A percentile compares a stretch with the other conserved stretches of the same genome.
Evolutionary conservation across 37 sponge, comb jelly and placozoan genomes (phyloP).

Genomic region (Petrosia ficiformis): DNA sequence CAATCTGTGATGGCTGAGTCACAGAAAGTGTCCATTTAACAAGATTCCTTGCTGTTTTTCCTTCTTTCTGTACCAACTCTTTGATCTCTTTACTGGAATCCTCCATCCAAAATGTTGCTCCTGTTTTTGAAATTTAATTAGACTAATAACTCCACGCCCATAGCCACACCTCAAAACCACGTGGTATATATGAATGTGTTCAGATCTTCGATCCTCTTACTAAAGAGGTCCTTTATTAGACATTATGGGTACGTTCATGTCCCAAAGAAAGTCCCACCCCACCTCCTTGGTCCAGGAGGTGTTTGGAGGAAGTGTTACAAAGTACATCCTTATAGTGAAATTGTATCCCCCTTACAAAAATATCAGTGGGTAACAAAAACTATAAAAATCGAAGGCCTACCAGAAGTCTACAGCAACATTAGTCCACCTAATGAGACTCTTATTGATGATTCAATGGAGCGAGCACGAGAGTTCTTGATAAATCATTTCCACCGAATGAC

Average conservation of each 20-base stretch:
- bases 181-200: no score
- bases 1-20: background rate
- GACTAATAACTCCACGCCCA: no score
- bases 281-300: slow-evolving; percentile 63
- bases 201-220: no score
- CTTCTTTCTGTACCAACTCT: slow-evolving; percentile 37
- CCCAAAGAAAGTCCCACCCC: slow-evolving; percentile 60
- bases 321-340: slow-evolving; percentile 50
- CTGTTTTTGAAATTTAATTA: no score
- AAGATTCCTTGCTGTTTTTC: slow-evolving; percentile 54
- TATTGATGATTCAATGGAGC: slow-evolving; percentile 19
- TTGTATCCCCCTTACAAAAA: slow-evolving; percentile 36
- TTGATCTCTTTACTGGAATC: slow-evolving; percentile 19
- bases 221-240: slow-evolving; percentile 13
- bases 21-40: slow-evolving; percentile 52
- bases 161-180: no score
- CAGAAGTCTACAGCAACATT: slow-evolving; percentile 13
- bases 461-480: slow-evolving; percentile 23
- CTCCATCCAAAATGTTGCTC: background rate
- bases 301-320: slow-evolving; percentile 77
- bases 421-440: background rate
- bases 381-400: slow-evolving; percentile 48
- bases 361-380: slow-evolving; percentile 75
- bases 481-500: background rate
- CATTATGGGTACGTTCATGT: slow-evolving; percentile 68